Evolutionary conservation across 2,113 vertebrate species (phyloP), one percentile per base, ranked within the genome.

Genomic region (Mustela nigripes): DNA sequence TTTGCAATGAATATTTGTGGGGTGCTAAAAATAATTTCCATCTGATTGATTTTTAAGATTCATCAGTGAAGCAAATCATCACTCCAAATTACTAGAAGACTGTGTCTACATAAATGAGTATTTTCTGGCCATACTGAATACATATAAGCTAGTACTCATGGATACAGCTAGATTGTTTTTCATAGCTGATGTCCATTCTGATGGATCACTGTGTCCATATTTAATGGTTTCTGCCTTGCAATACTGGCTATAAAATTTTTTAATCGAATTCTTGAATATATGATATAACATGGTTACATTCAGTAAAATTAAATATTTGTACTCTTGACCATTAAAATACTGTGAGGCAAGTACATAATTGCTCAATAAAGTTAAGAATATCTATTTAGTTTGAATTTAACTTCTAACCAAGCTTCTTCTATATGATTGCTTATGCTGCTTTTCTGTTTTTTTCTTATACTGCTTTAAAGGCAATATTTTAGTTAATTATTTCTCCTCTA

Each of bases 11-110:
- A 79, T 79, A 94, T 74, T 88, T 91, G n/a, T 94, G 16, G 33
- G 4, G 48, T 58, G 81, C 48, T 98, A 95, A 93, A 96, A 97
- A 95, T 93, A 98, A 67, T 73, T 97, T 89, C 28, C 19, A 79
- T 36, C 76, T 94, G 84, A 98, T 91, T 95, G 89, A 95, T 62
- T 96, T 95, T 97, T 87, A 92, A 95, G 92, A 93, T 97, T 96
- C 67, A 96, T 93, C 87, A 96, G 67, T 71, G 91, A 97, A 95
- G 53, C 71, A 92, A 92, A 96, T 95, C 76, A 97, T 92, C 31
- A 63, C 6, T 92, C 31, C 26, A 93, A 82, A 94, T 95, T 97
- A 53, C 87, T 73, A 89, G 11, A 80, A 81, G 65, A 80, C n/a
- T 69, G 28, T 94, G 5, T 81, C 73, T 92, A 76, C 11, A 71